Evolutionary conservation across 2,888 invertebrate species (phyloP).

Genomic region (Pyrocoelia pectoralis): DNA sequence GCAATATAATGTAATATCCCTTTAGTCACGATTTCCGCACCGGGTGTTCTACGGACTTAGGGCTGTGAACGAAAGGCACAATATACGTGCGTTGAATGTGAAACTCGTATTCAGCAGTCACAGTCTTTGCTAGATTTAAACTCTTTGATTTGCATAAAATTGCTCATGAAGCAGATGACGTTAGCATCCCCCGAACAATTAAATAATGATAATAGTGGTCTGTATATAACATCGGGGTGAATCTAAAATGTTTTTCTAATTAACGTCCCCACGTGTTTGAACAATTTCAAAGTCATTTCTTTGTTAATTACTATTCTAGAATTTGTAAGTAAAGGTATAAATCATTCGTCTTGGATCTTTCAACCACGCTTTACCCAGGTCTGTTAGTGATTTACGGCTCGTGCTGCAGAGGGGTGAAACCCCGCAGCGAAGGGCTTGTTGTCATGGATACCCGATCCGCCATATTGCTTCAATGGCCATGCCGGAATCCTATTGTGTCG

Average conservation of each 20-base stretch:
- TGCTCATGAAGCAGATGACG: constrained; percentile 44
- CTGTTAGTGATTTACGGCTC: constrained; percentile 44
- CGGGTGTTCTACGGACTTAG: constrained; percentile 53
- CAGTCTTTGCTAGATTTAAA: constrained; percentile 40
- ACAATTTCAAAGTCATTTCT: constrained; percentile 25
- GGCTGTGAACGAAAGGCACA: constrained; percentile 41
- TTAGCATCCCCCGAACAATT: constrained; percentile 32
- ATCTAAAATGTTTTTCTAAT: constrained; percentile 30
- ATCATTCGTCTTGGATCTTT: constrained; percentile 36
- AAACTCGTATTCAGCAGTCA: constrained; percentile 33
- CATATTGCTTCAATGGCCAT: constrained; percentile 48
- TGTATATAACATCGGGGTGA: constrained; percentile 25
- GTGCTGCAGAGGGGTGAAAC: constrained; percentile 48
- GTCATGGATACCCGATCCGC: constrained; percentile 55
- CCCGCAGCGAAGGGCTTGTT: constrained; percentile 54
- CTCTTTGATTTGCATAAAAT: constrained; percentile 48
- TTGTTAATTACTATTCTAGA: constrained; percentile 33
- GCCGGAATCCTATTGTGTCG: constrained; percentile 44
- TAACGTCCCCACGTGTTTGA: constrained; percentile 28
- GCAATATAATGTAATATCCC: constrained; percentile 51
- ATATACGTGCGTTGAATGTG: constrained; percentile 55
- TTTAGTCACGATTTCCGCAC: constrained; percentile 57
- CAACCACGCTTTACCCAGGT: constrained; percentile 35
- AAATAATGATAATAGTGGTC: constrained; percentile 34
- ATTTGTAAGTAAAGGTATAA: constrained; percentile 34